Percentiles rank a stretch among this genome's conserved stretches.
Evolutionary conservation across 1,140 invertebrate species (phyloP).

Genomic region (Conus ventricosus): DNA sequence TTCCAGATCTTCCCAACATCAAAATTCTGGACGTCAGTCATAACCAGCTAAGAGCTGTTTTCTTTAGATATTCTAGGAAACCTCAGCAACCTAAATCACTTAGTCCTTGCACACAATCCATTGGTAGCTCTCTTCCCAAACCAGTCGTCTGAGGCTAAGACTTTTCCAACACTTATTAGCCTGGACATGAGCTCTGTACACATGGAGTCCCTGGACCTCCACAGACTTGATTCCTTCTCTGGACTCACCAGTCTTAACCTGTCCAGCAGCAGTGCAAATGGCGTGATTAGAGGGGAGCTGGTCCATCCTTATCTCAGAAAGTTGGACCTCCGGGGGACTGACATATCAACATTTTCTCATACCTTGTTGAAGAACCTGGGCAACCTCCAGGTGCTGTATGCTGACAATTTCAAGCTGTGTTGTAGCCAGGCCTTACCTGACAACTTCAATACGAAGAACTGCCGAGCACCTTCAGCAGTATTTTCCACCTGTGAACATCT

Average conservation of each 20-base stretch:
- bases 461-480: too few species aligned
- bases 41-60: background rate
- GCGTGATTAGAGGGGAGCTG: too few species aligned
- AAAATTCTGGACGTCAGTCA: background rate
- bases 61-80: background rate
- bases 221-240: background rate
- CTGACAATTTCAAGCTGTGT: too few species aligned
- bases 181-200: background rate
- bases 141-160: background rate
- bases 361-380: too few species aligned
- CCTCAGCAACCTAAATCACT: background rate
- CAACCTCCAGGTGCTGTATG: too few species aligned
- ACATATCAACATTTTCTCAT: too few species aligned
- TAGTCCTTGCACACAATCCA: background rate
- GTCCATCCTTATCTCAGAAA: too few species aligned
- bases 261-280: background rate
- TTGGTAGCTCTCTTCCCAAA: background rate
- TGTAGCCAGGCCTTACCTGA: too few species aligned
- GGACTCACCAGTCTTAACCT: background rate
- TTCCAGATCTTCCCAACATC: background rate
- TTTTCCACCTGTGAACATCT: too few species aligned
- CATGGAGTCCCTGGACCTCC: background rate
- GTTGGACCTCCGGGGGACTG: too few species aligned
- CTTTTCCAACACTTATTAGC: background rate
- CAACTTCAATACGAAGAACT: too few species aligned